Evolutionary conservation across 2,888 invertebrate species (phyloP).

Genomic region (Deroplatys truncata): DNA sequence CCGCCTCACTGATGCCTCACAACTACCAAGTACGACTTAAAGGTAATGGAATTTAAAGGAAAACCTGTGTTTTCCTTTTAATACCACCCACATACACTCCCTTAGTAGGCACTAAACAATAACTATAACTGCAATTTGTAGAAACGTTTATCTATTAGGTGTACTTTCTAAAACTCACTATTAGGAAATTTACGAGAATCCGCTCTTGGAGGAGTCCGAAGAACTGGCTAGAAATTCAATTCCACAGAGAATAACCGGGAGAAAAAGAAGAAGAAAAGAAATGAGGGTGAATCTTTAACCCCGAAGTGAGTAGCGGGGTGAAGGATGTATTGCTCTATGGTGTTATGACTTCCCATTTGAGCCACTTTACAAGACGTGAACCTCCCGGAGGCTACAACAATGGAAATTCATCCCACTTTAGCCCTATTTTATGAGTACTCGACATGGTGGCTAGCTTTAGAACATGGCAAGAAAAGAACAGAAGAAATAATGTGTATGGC

Average conservation of each 20-base stretch:
- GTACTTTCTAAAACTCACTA: not conserved
- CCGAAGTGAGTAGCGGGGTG: not conserved
- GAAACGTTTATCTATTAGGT: not conserved
- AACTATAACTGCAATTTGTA: not conserved
- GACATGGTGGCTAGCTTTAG: not conserved
- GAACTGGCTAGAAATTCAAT: not conserved
- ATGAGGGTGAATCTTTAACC: not conserved
- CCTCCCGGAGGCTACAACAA: not conserved
- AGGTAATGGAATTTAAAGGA: not conserved
- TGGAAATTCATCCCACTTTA: not conserved
- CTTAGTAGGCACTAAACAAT: not conserved
- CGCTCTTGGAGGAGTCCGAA: not conserved
- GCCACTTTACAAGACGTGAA: constrained; percentile 9
- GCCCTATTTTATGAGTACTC: not conserved
- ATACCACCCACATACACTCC: not conserved
- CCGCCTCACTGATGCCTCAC: not conserved
- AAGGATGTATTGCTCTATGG: not conserved
- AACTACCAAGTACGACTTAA: not conserved
- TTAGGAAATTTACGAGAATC: not conserved
- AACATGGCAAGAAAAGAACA: not conserved
- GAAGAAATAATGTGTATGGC: not conserved
- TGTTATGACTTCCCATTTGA: constrained; percentile 8
- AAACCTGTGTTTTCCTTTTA: not conserved
- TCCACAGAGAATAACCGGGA: not conserved
- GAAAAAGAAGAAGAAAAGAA: not conserved